Evolutionary conservation across 2,797 vertebrate genomes (phyloP), one percentile per base, ranked within the genome.

Genomic region (Paguma larvata): DNA sequence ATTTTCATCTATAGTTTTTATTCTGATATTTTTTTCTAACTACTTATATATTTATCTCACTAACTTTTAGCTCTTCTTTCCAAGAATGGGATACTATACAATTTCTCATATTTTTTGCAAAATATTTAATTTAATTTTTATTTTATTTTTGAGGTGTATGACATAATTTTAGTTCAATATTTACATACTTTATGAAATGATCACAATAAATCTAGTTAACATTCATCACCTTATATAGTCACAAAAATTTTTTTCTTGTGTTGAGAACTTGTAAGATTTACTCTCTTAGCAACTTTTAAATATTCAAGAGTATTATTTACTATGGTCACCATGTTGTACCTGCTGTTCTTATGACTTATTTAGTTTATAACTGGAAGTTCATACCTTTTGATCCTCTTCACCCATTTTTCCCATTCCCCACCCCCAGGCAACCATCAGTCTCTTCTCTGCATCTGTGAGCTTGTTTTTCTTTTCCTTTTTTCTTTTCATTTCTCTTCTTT

Each of bases 41-140:
- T 44, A 80, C 25, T 80, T n/a, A 91, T 8, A n/a, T 25, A 44
- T 73, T 84, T 80, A 94, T 41, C 10, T 78, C 13, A 68, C 14
- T 88, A 90, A 72, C 41, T 21, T 62, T 83, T 15, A 94, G 14
- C 13, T 70, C 63, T 92, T 85, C 59, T 85, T 95, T 82, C 44
- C 10, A 93, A 68, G 34, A 88, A 78, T 48, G 38, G 5, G 12
- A 88, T 67, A 1, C 34, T 46, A 67, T 27, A 34, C 10, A 79
- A 30, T 85, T 92, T 87, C 63, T 51, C 46, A 51, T 19, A 73
- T 51, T 8, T 78, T 77, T 78, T 78, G 75, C 30, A 78, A 78
- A 73, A 73, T 51, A 73, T 44, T 44, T 44, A 19, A 70, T 38
- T 68, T 65, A 65, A 67, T 67, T 38, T 68, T 65, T 32, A 67